These are phyloP conservation scores for Centroberyx gerrardi DNA, from an alignment of 2,797 vertebrate species.

Conservation along the genomic window DNA sequence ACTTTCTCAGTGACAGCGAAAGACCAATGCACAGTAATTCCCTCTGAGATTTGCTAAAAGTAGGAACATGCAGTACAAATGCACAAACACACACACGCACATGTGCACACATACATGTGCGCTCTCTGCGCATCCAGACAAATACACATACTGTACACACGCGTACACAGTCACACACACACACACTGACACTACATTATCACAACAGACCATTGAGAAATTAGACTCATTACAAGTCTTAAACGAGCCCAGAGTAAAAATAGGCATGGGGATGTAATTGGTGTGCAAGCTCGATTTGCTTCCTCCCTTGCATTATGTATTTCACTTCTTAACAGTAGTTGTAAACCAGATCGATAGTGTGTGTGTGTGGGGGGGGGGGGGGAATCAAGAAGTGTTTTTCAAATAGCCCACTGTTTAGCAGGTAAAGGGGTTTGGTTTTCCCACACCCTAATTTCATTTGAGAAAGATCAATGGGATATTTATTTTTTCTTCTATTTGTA, in stretches of 20 bases:
- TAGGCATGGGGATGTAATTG: neutral
- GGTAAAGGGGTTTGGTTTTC: slow-evolving; percentile 20
- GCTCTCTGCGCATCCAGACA: too few relatives aligned
- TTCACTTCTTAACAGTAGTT: neutral
- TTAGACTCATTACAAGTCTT: slow-evolving; percentile 1
- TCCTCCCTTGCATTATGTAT: slow-evolving; percentile 14
- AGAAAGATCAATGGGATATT: slow-evolving; percentile 29
- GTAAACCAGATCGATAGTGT: slow-evolving; percentile 33
- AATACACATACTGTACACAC: too few relatives aligned
- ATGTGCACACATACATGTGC: neutral
- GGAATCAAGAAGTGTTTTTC: slow-evolving; percentile 38
- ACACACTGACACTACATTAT: neutral
- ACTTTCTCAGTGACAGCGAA: slow-evolving; percentile 29
- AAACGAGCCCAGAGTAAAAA: slow-evolving; percentile 18
- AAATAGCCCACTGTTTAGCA: slow-evolving; percentile 18
- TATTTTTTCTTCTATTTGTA: neutral
- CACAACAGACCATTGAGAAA: slow-evolving; percentile 2
- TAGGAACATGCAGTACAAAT: slow-evolving; percentile 3
- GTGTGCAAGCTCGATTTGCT: neutral
- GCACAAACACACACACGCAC: neutral
- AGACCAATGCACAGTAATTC: slow-evolving; percentile 16
- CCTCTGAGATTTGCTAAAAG: slow-evolving; percentile 27
- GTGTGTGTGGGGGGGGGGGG: neutral
- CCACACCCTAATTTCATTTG: slow-evolving; percentile 26
- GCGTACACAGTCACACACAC: neutral